Evolutionary conservation across 2,797 vertebrate species (phyloP).

Genomic region (Cyclura pinguis): DNA sequence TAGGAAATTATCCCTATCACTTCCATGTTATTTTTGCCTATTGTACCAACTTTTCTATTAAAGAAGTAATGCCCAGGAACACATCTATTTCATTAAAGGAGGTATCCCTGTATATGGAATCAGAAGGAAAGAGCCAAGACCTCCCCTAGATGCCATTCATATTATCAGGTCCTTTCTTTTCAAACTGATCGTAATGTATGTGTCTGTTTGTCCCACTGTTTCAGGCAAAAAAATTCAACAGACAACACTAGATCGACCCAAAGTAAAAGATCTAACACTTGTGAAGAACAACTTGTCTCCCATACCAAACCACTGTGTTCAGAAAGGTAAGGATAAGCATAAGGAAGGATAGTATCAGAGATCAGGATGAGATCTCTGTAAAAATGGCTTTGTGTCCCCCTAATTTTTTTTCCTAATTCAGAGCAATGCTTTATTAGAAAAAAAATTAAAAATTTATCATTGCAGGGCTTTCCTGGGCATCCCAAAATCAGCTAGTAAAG

Average conservation of each 20-base stretch:
- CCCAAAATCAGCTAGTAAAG: no score
- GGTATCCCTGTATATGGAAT: neutral
- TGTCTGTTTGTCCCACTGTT: conserved; percentile 45
- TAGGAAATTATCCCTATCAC: no score
- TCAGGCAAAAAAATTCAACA: conserved; percentile 80
- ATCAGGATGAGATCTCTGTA: neutral
- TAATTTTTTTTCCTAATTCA: neutral
- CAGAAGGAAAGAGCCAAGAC: neutral
- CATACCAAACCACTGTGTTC: conserved; percentile 80
- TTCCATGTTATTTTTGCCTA: no score
- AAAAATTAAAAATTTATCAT: no score
- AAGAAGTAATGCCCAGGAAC: no score
- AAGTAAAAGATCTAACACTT: conserved; percentile 76
- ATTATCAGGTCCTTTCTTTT: conserved; percentile 1
- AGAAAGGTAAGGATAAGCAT: conserved; percentile 83
- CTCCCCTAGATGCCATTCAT: neutral
- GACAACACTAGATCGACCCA: conserved; percentile 73
- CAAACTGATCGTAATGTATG: conserved; percentile 18
- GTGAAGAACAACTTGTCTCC: conserved; percentile 80
- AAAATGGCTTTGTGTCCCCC: neutral
- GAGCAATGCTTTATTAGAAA: neutral
- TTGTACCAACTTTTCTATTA: no score
- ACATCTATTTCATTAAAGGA: no score
- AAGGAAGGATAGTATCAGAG: no score
- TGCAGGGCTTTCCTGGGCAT: no score